These are phyloP conservation scores for Catalaphyllia jardinei DNA, from an alignment of 64 coral and sea anemone species.

Conservation along the genomic window DNA sequence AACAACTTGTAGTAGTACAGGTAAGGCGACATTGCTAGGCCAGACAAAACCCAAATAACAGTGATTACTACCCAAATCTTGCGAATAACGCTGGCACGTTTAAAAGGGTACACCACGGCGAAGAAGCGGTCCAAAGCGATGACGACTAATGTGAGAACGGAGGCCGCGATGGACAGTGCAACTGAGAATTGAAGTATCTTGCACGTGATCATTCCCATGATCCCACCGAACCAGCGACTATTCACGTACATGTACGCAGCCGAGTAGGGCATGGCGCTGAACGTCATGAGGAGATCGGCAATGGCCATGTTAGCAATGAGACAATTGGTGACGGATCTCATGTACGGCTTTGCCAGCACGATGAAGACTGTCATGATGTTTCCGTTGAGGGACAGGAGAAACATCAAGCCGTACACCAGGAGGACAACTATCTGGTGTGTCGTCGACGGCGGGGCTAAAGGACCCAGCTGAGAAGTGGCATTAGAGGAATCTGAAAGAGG, in stretches of 20 bases:
- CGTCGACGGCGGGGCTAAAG: neutral
- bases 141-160: conserved; percentile 57
- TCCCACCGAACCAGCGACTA: conserved; percentile 63
- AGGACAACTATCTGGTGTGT: conserved; percentile 19
- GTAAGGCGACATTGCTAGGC: conserved; percentile 25
- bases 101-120: conserved; percentile 68
- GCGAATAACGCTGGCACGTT: conserved; percentile 49
- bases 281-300: conserved; percentile 67
- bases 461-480: neutral
- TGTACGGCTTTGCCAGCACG: conserved; percentile 52
- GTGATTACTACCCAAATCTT: conserved; percentile 36
- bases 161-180: conserved; percentile 58
- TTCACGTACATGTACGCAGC: conserved; percentile 34
- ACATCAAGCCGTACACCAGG: conserved; percentile 36
- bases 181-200: conserved; percentile 54
- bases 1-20: conserved; percentile 43
- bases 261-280: conserved; percentile 70
- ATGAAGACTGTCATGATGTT: conserved; percentile 64
- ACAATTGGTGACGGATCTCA: conserved; percentile 65
- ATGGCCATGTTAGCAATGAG: conserved; percentile 80
- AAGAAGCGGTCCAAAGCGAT: conserved; percentile 75
- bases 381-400: conserved; percentile 49
- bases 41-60: conserved; percentile 34
- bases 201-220: conserved; percentile 58
- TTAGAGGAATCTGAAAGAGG: neutral